A percentile compares a stretch with the other conserved stretches of the same genome.
Conservation (phyloP, 2,888 invertebrate genomes). For the Geophilus truncorum region DNA sequence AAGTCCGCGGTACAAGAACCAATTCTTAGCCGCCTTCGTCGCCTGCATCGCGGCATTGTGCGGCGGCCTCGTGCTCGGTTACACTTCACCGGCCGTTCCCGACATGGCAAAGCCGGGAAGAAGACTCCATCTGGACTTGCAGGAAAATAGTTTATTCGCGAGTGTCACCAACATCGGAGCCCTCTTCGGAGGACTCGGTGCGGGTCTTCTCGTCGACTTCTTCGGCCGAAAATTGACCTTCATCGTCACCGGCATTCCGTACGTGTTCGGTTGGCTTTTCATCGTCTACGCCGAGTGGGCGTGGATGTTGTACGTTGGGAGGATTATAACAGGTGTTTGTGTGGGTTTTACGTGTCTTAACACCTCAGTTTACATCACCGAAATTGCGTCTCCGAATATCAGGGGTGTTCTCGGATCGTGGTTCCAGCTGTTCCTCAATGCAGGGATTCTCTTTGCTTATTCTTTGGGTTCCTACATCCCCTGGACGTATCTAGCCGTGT, state of each 20-base stretch:
- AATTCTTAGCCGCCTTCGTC: constrained; percentile 54
- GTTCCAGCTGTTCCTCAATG: constrained; percentile 77
- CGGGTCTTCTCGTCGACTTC: constrained; percentile 76
- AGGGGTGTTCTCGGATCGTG: constrained; percentile 85
- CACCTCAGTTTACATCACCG: constrained; percentile 87
- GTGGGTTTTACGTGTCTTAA: constrained; percentile 81
- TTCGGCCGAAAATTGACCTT: constrained; percentile 61
- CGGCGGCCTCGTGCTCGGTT: too few species aligned
- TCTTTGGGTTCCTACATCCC: constrained; percentile 67
- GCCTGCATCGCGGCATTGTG: constrained; percentile 58
- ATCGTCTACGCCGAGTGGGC: constrained; percentile 62
- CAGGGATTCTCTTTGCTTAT: constrained; percentile 65
- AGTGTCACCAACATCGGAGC: constrained; percentile 84
- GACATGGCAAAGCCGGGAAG: constrained; percentile 54
- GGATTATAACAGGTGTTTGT: constrained; percentile 77
- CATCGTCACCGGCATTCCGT: constrained; percentile 52
- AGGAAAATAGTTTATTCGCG: constrained; percentile 73
- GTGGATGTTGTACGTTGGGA: constrained; percentile 68
- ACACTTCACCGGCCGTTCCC: constrained; percentile 75
- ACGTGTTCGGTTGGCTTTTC: constrained; percentile 62
- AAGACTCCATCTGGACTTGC: constrained; percentile 42
- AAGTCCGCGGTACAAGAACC: not conserved
- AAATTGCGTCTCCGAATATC: constrained; percentile 85
- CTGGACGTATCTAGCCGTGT: constrained; percentile 74
- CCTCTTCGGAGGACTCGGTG: constrained; percentile 71